phyloP scores from a whole-genome alignment of 1,140 invertebrate species.

The Rhopalosiphum maidis region DNA sequence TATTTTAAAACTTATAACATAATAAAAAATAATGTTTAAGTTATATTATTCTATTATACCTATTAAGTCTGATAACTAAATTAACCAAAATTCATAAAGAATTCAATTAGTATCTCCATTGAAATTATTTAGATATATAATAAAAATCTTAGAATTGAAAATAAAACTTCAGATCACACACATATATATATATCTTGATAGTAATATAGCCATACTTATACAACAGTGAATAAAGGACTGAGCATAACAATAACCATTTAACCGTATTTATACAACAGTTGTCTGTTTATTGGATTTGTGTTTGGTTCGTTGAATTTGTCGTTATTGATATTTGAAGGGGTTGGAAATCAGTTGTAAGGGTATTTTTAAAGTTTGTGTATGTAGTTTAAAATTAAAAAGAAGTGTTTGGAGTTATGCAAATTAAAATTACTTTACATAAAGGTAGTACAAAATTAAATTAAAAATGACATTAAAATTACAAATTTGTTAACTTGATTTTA shows the following conservation, averaged over 20 bases:
- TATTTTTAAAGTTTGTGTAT: neutral
- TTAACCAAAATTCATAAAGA: too few species aligned
- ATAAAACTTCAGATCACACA: neutral
- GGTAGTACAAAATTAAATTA: neutral
- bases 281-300: conserved; percentile 13
- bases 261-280: neutral
- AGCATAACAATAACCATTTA: conserved; percentile 7
- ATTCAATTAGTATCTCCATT: too few species aligned
- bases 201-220: neutral
- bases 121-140: neutral
- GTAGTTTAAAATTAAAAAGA: neutral
- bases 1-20: too few species aligned
- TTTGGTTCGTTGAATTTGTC: conserved; percentile 19
- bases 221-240: neutral
- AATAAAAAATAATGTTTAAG: too few species aligned
- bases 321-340: conserved; percentile 22
- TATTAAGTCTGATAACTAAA: too few species aligned
- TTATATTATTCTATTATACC: too few species aligned
- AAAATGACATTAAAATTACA: neutral
- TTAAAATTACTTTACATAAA: neutral
- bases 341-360: neutral
- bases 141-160: neutral
- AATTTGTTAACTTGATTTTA: too few species aligned
- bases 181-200: neutral
- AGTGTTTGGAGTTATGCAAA: neutral